Evolutionary conservation across 2,888 invertebrate species (phyloP).

Genomic region (Drosophila subsilvestris): DNA sequence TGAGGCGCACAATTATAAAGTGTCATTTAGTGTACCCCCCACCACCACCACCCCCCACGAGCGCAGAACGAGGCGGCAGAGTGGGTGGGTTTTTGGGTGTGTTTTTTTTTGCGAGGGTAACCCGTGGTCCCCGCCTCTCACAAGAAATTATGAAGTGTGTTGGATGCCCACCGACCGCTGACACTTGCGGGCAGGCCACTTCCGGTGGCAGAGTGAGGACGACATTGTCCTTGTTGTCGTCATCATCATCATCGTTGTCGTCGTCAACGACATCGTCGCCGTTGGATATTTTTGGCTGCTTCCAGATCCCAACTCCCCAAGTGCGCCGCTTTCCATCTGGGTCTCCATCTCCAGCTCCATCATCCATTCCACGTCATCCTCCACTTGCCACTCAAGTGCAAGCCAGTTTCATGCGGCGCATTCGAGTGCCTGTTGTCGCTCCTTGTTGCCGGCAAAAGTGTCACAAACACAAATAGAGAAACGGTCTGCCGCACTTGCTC

Average conservation of each 20-base stretch:
- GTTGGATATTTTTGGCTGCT: conserved; percentile 66
- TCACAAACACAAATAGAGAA: conserved; percentile 76
- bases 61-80: background rate
- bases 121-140: conserved; percentile 42
- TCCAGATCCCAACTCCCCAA: conserved; percentile 4
- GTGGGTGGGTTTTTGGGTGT: background rate
- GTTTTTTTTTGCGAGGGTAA: background rate
- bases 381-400: conserved; percentile 73
- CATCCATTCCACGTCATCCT: conserved; percentile 14
- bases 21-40: conserved; percentile 70
- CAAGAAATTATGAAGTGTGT: conserved; percentile 75
- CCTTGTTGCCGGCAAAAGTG: conserved; percentile 62
- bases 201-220: conserved; percentile 56
- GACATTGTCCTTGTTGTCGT: conserved; percentile 40
- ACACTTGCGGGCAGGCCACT: conserved; percentile 76
- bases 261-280: conserved; percentile 52
- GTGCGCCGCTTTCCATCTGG: background rate
- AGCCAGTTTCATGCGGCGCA: conserved; percentile 71
- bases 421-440: conserved; percentile 56
- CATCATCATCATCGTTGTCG: conserved; percentile 60
- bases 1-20: conserved; percentile 81
- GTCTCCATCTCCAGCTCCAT: background rate
- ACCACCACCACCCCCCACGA: conserved; percentile 8
- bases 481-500: conserved; percentile 36
- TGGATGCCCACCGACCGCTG: conserved; percentile 62